Evolutionary conservation across 2,888 invertebrate species (phyloP).

Genomic region (Synanthedon tipuliformis): DNA sequence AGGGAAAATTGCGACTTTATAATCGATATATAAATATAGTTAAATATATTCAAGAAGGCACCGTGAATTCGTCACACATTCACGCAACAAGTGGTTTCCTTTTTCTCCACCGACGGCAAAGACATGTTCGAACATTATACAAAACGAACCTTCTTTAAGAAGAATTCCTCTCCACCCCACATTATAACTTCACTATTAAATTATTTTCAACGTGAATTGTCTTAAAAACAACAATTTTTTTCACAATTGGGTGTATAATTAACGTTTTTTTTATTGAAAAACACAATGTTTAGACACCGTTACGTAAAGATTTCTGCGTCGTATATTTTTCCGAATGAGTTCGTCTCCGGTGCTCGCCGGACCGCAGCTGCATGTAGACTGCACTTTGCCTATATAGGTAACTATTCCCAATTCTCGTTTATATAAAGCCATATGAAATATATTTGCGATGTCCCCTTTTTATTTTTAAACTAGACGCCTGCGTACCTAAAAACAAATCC

Average conservation of each 20-base stretch:
- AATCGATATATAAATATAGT: too few species aligned
- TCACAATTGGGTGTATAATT: too few species aligned
- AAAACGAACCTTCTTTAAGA: not conserved
- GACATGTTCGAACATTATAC: not conserved
- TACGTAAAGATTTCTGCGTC: too few species aligned
- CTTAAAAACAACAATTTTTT: too few species aligned
- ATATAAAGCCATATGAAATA: not conserved
- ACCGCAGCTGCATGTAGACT: conserved; percentile 16
- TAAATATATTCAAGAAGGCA: not conserved
- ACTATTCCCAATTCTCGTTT: not conserved
- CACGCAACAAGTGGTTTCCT: not conserved
- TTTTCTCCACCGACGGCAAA: too few species aligned
- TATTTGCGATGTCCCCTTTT: not conserved
- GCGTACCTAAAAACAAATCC: not conserved
- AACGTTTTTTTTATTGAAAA: too few species aligned
- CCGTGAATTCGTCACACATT: not conserved
- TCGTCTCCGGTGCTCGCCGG: conserved; percentile 4
- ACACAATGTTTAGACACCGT: too few species aligned
- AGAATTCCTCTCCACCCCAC: not conserved
- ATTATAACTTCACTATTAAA: not conserved
- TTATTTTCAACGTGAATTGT: too few species aligned
- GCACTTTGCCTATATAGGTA: conserved; percentile 9
- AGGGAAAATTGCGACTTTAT: too few species aligned
- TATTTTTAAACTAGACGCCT: not conserved
- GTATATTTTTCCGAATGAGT: not conserved